These are phyloP conservation scores for Danaus plexippus DNA, from an alignment of 1,140 invertebrate genomes.

Conservation along the genomic window DNA sequence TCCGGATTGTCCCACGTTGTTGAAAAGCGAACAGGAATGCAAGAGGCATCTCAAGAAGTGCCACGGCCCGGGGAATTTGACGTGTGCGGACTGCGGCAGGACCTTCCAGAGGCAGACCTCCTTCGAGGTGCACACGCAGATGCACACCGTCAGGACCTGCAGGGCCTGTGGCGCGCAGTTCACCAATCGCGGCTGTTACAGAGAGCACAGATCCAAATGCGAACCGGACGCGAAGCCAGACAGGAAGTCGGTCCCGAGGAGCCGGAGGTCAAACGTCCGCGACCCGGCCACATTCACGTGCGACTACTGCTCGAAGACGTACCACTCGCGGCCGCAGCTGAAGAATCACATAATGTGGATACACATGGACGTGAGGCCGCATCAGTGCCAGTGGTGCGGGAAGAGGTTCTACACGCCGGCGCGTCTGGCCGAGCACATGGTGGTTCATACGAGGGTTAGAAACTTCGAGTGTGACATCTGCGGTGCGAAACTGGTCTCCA, in stretches of 20 bases:
- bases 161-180: slow-evolving; percentile 48
- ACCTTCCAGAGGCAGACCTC: slow-evolving; percentile 39
- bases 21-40: slow-evolving; percentile 27
- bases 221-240: slow-evolving; percentile 53
- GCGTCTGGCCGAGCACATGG: slow-evolving; percentile 58
- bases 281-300: slow-evolving; percentile 57
- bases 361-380: slow-evolving; percentile 63
- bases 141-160: slow-evolving; percentile 57
- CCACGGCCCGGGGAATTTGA: slow-evolving; percentile 35
- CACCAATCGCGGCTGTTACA: slow-evolving; percentile 49
- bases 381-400: slow-evolving; percentile 64
- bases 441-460: slow-evolving; percentile 61
- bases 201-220: slow-evolving; percentile 46
- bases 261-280: slow-evolving; percentile 45
- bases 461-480: slow-evolving; percentile 68
- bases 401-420: slow-evolving; percentile 66
- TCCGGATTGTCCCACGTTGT: slow-evolving; percentile 41
- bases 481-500: slow-evolving; percentile 56
- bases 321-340: slow-evolving; percentile 54
- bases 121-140: slow-evolving; percentile 51
- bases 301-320: slow-evolving; percentile 59
- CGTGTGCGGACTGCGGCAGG: slow-evolving; percentile 50
- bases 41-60: slow-evolving; percentile 36
- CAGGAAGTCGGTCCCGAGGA: slow-evolving; percentile 31
- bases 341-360: slow-evolving; percentile 69